Conservation (phyloP, 2,888 invertebrate genomes). For the Melolontha melolontha region DNA sequence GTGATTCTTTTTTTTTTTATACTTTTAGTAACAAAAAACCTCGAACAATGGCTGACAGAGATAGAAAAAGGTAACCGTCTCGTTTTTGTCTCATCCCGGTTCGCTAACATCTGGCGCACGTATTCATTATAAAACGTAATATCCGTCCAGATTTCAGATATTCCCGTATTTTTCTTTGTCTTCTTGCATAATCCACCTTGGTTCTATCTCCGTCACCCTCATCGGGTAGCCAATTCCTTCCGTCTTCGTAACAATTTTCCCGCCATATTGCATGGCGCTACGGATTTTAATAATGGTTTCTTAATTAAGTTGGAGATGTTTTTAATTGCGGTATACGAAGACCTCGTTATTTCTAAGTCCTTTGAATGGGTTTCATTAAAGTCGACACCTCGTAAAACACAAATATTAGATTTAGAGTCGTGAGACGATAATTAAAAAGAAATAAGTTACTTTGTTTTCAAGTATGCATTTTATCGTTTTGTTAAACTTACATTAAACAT, state of each 20-base stretch:
- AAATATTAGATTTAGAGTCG: slow-evolving; percentile 20
- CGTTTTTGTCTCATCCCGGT: slow-evolving; percentile 33
- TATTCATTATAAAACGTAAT: slow-evolving; percentile 63
- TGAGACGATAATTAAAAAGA: not conserved
- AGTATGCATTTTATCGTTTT: no score
- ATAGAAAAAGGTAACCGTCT: slow-evolving; percentile 6
- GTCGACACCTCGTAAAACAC: slow-evolving; percentile 64
- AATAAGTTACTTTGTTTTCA: no score
- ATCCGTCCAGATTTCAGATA: slow-evolving; percentile 59
- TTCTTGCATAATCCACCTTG: slow-evolving; percentile 53
- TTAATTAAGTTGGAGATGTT: slow-evolving; percentile 66
- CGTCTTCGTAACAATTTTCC: slow-evolving; percentile 53
- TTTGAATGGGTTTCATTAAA: slow-evolving; percentile 63
- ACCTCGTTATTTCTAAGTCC: slow-evolving; percentile 62
- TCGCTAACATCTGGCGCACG: slow-evolving; percentile 57
- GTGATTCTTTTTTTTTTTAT: no score
- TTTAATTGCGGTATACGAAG: slow-evolving; percentile 63
- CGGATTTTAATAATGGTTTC: slow-evolving; percentile 65
- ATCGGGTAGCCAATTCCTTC: slow-evolving; percentile 30
- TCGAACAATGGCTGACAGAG: not conserved
- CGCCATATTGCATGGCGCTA: slow-evolving; percentile 58
- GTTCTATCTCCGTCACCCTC: slow-evolving; percentile 45
- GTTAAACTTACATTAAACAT: no score
- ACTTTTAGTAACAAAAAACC: not conserved
- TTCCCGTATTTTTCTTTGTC: slow-evolving; percentile 59